Evolutionary conservation across 1,140 invertebrate genomes (phyloP).

Genomic region (Gryon sp.): DNA sequence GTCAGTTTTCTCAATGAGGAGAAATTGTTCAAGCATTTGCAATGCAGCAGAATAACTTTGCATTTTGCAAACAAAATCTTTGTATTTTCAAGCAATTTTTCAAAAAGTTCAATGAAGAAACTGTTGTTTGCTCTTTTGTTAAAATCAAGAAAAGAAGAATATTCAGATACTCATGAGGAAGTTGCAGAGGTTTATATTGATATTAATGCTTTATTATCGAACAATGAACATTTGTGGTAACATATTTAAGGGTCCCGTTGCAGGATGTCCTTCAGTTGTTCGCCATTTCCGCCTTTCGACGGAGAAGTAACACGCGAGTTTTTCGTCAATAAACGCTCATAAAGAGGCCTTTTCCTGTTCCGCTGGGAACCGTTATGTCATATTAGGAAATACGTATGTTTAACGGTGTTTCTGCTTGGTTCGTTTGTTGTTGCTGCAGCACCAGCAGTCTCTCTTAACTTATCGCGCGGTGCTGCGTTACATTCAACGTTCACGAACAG

Average conservation of each 20-base stretch:
- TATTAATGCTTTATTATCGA: constrained; percentile 4
- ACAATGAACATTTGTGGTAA: constrained; percentile 14
- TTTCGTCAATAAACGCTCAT: constrained; percentile 54
- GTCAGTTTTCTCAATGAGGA: too few relatives aligned
- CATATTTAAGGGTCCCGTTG: constrained; percentile 62
- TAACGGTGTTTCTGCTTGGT: constrained; percentile 71
- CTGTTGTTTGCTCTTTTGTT: too few relatives aligned
- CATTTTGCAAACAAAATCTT: too few relatives aligned
- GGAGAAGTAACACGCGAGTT: constrained; percentile 39
- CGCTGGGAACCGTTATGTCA: constrained; percentile 75
- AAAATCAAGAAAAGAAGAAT: background rate
- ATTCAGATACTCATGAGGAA: background rate
- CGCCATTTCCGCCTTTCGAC: constrained; percentile 42
- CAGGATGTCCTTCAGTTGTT: constrained; percentile 58
- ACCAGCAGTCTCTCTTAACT: constrained; percentile 33
- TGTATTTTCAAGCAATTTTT: background rate
- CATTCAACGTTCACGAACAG: constrained; percentile 16
- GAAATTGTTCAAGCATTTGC: too few relatives aligned
- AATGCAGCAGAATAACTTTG: too few relatives aligned
- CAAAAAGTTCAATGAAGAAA: background rate
- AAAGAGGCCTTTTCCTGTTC: constrained; percentile 58
- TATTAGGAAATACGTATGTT: constrained; percentile 75
- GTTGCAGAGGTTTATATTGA: background rate
- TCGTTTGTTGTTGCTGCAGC: constrained; percentile 50
- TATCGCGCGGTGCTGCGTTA: constrained; percentile 42